phyloP scores from a whole-genome alignment of 1,140 invertebrate genomes.

The Octopus bimaculoides region DNA sequence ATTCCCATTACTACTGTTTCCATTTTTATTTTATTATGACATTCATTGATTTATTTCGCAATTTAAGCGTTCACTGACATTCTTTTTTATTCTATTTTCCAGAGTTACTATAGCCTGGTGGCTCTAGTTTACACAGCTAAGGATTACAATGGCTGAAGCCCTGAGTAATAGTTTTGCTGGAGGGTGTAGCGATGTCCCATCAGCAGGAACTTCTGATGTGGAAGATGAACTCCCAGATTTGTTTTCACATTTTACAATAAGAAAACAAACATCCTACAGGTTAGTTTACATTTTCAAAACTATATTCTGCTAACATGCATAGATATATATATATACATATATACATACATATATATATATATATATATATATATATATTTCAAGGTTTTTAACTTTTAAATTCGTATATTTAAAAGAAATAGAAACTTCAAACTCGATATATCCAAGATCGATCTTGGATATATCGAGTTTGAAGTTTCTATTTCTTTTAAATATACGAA shows the following conservation, averaged over 20 bases:
- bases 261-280: constrained; percentile 34
- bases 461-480: too few relatives aligned
- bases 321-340: background rate
- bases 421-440: too few relatives aligned
- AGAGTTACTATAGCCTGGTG: background rate
- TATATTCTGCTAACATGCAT: background rate
- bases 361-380: constrained; percentile 1
- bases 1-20: too few relatives aligned
- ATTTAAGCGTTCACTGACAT: too few relatives aligned
- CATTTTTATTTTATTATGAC: too few relatives aligned
- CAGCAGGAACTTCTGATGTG: constrained; percentile 12
- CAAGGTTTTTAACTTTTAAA: background rate
- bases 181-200: background rate
- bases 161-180: background rate
- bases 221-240: constrained; percentile 18
- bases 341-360: background rate
- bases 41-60: too few relatives aligned
- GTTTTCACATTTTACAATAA: constrained; percentile 27
- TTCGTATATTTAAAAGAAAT: too few relatives aligned
- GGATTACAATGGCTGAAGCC: constrained; percentile 8
- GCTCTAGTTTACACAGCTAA: background rate
- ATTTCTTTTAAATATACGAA: too few relatives aligned
- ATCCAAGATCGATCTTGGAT: too few relatives aligned
- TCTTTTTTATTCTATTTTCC: background rate
- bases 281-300: constrained; percentile 11